Percentiles rank a stretch among this genome's conserved stretches.
These are phyloP conservation scores for Strigamia transsilvanica DNA, from an alignment of 2,888 invertebrate species.

Conservation along the genomic window DNA sequence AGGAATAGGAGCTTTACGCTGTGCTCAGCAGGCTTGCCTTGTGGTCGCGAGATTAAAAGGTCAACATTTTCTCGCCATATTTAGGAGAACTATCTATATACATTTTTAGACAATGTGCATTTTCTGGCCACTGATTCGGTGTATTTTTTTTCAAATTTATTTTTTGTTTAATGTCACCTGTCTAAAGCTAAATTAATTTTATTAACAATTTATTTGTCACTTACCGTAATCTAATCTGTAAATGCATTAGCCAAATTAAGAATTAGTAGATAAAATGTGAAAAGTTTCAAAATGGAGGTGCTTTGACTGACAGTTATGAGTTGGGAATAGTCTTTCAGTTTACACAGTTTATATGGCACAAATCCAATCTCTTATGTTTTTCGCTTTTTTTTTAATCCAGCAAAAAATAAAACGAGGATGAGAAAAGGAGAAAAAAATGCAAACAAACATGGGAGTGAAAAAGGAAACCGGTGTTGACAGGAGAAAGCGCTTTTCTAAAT, in stretches of 20 bases:
- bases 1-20: too few relatives aligned
- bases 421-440: slow-evolving; percentile 5
- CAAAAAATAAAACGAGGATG: background rate
- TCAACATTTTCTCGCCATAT: too few relatives aligned
- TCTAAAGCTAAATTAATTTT: too few relatives aligned
- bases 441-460: slow-evolving; percentile 19
- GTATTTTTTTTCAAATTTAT: too few relatives aligned
- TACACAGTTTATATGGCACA: background rate
- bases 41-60: too few relatives aligned
- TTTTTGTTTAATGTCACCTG: too few relatives aligned
- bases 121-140: too few relatives aligned
- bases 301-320: background rate
- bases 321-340: background rate
- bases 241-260: background rate
- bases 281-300: background rate
- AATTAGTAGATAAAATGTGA: background rate
- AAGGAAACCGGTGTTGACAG: slow-evolving; percentile 28
- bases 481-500: slow-evolving; percentile 27
- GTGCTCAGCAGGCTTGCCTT: too few relatives aligned
- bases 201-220: too few relatives aligned
- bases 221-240: too few relatives aligned
- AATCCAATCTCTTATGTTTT: slow-evolving; percentile 1
- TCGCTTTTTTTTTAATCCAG: background rate
- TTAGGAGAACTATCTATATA: too few relatives aligned
- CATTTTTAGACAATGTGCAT: too few relatives aligned